Evolutionary conservation across 2,888 invertebrate genomes (phyloP).

Genomic region (Urechis unicinctus): DNA sequence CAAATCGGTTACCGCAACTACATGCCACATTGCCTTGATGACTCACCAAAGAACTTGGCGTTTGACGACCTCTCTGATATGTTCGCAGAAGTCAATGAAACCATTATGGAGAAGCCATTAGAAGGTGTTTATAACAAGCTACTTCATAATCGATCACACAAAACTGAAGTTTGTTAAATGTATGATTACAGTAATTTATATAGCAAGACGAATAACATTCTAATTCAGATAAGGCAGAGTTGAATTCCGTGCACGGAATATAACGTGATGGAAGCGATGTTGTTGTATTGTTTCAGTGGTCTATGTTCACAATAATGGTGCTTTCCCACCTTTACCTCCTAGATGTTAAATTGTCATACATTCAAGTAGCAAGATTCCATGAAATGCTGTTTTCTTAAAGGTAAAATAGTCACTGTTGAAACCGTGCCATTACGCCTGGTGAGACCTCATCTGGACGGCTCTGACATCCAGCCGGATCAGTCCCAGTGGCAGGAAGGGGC

Average conservation of each 20-base stretch:
- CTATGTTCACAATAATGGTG: too few relatives aligned
- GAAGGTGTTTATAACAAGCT: constrained; percentile 9
- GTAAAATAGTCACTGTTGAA: constrained; percentile 15
- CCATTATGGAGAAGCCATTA: constrained; percentile 12
- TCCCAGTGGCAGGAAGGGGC: constrained; percentile 8
- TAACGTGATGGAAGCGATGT: too few relatives aligned
- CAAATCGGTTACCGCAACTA: constrained; percentile 17
- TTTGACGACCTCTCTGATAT: constrained; percentile 15
- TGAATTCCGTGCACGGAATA: too few relatives aligned
- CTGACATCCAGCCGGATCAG: constrained; percentile 8
- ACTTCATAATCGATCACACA: too few relatives aligned
- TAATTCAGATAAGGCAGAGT: too few relatives aligned
- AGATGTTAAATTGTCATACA: constrained; percentile 4
- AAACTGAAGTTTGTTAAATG: too few relatives aligned
- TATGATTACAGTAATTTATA: too few relatives aligned
- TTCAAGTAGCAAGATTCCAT: background rate
- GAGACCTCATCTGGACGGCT: constrained; percentile 8
- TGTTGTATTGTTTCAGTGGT: too few relatives aligned
- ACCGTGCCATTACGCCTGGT: constrained; percentile 10
- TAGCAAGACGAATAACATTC: too few relatives aligned
- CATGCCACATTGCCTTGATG: constrained; percentile 14
- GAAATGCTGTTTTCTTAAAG: constrained; percentile 7
- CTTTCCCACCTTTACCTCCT: background rate
- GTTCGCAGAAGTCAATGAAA: constrained; percentile 11
- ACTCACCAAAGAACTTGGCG: background rate